Evolutionary conservation across 2,797 vertebrate genomes (phyloP).

Genomic region (Cercopithecus diana): DNA sequence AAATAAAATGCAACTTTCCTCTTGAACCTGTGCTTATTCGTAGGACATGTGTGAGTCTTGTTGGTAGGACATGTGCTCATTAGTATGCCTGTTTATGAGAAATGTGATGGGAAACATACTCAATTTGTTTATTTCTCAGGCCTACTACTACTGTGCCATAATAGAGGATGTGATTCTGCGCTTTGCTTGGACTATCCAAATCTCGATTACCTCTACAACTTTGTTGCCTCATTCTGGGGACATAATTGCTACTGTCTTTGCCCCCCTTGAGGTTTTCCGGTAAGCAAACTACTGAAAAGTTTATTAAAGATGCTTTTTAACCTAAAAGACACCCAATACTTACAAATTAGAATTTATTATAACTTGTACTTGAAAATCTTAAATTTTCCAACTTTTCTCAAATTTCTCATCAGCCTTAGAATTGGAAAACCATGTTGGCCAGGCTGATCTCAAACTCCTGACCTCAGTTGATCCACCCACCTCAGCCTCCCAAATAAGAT

Average conservation of each 20-base stretch:
- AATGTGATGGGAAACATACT: background rate
- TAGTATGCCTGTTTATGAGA: background rate
- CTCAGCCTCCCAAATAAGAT: background rate
- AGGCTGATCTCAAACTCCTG: too few species aligned
- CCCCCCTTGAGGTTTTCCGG: slow-evolving; percentile 98
- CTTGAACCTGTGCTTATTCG: background rate
- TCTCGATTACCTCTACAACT: slow-evolving; percentile 88
- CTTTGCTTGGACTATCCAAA: slow-evolving; percentile 95
- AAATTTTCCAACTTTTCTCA: slow-evolving; percentile 23
- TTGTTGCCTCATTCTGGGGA: slow-evolving; percentile 84
- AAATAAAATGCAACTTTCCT: background rate
- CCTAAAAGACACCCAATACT: background rate
- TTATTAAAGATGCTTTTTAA: background rate
- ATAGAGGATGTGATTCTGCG: slow-evolving; percentile 96
- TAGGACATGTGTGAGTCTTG: background rate
- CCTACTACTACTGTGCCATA: slow-evolving; percentile 99
- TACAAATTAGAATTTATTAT: slow-evolving; percentile 30
- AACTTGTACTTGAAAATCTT: slow-evolving; percentile 24
- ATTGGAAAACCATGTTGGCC: background rate
- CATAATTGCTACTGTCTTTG: slow-evolving; percentile 93
- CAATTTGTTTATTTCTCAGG: slow-evolving; percentile 85
- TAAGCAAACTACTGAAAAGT: slow-evolving; percentile 77
- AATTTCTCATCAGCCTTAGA: slow-evolving; percentile 11
- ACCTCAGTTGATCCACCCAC: too few species aligned
- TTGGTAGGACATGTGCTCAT: background rate